Evolutionary conservation across 2,888 invertebrate genomes (phyloP), one percentile per base, ranked within the genome.

Genomic region (Thalpophila matura): DNA sequence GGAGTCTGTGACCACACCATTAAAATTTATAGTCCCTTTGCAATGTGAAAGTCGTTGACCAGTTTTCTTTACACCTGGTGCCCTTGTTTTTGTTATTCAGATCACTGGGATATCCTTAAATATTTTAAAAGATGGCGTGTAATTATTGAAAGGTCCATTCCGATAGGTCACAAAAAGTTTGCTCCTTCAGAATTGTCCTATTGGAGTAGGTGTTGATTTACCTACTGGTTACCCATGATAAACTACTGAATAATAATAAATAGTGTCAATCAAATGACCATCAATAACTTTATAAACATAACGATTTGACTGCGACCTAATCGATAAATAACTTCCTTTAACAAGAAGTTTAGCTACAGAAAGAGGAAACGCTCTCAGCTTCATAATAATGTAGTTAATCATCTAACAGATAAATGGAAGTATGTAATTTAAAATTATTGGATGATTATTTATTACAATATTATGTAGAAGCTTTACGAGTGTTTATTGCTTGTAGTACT

Each of bases 41-140:
- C 20, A 27, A 35, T 70, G 65, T 71, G 72, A 70, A 71, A 71
- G 69, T 59, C 18, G 3, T 29, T 22, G 14, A 54, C 47, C 45
- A 38, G 58, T 58, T 58, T 57, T 46, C 29, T 49, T 53, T 18
- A 12, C 24, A 18, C 40, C 26, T 45, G 4, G 2, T 24, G 35
- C 20, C 38, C 26, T 58, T 40, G 55, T 29, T 55, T 27, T 45
- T 49, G 9, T 40, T 47, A 49, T 64, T 31, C 4, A 22, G 24
- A n/a, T 42, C 29, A 40, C 7, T 33, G 5, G 33, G 12, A 12
- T 57, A 37, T 69, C 49, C 42, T 45, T 24, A 6, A 14, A 29
- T 10, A 22, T 47, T 16, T 26, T 29, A 37, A 37, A 4, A 69
- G 68, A 69, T 69, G 68, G 71, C 71, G 64, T 56, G 1, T 14